A percentile compares a stretch with the other conserved stretches of the same genome.
phyloP scores from a whole-genome alignment of 2,888 invertebrate species.

The Drosophila parthenogenetica region DNA sequence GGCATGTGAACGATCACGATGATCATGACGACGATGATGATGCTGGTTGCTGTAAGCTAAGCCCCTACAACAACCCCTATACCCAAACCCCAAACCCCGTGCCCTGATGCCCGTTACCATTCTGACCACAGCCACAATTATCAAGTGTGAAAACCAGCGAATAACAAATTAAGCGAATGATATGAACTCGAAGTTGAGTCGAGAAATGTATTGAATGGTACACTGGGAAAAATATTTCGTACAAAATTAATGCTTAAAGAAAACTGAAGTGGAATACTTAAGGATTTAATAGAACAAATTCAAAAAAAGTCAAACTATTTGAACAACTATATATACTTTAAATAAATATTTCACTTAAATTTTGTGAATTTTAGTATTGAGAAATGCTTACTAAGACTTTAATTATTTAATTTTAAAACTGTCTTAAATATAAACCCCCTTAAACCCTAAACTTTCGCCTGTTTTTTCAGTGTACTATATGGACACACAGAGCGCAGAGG shows the following conservation, averaged over 20 bases:
- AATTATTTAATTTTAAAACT: too few relatives aligned
- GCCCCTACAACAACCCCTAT: slow-evolving; percentile 11
- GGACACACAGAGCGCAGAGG: slow-evolving; percentile 35
- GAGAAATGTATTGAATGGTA: slow-evolving; percentile 71
- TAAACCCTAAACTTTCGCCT: too few relatives aligned
- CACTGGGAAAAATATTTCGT: slow-evolving; percentile 29
- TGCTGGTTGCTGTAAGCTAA: slow-evolving; percentile 55
- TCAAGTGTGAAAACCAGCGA: slow-evolving; percentile 83
- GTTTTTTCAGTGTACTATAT: background rate
- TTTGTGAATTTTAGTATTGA: too few relatives aligned
- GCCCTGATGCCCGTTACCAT: background rate
- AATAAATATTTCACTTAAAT: too few relatives aligned
- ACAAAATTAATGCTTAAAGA: too few relatives aligned
- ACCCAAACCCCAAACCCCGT: background rate
- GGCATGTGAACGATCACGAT: slow-evolving; percentile 28
- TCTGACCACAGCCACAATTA: slow-evolving; percentile 71
- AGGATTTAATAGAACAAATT: too few relatives aligned
- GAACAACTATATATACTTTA: too few relatives aligned
- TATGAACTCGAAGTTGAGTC: slow-evolving; percentile 53
- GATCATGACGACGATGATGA: slow-evolving; percentile 31
- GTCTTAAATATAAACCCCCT: too few relatives aligned
- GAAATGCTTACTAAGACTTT: too few relatives aligned
- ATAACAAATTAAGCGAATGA: slow-evolving; percentile 82
- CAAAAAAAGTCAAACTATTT: too few relatives aligned
- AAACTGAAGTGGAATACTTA: too few relatives aligned